A percentile compares a stretch with the other conserved stretches of the same genome.
These are phyloP conservation scores for Venusia cambrica DNA, from an alignment of 2,888 invertebrate species.

Conservation along the genomic window DNA sequence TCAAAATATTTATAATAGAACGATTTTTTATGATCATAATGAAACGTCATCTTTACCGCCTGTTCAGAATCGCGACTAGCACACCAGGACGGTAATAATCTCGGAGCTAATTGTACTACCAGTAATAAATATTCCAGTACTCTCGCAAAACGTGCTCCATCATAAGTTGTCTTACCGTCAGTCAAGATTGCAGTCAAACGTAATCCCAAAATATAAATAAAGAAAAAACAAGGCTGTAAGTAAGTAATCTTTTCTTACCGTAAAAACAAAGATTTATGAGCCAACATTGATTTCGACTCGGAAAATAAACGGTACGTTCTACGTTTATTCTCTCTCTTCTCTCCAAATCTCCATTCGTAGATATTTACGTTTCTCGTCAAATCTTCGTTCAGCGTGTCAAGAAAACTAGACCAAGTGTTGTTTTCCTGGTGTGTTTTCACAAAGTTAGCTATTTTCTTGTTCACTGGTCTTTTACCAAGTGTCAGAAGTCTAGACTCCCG, in stretches of 20 bases:
- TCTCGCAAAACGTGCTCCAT: no score
- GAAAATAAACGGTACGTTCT: slow-evolving; percentile 42
- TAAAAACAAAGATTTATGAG: slow-evolving; percentile 20
- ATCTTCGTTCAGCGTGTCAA: slow-evolving; percentile 61
- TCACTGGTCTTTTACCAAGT: slow-evolving; percentile 57
- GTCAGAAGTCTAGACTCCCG: slow-evolving; percentile 57
- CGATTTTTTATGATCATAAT: no score
- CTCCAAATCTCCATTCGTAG: slow-evolving; percentile 42
- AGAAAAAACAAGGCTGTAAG: no score
- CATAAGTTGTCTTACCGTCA: no score
- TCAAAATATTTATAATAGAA: no score
- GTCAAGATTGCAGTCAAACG: no score
- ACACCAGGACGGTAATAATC: no score
- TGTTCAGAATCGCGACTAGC: no score
- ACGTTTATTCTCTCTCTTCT: slow-evolving; percentile 26
- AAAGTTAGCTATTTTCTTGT: slow-evolving; percentile 62
- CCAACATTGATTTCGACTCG: slow-evolving; percentile 34
- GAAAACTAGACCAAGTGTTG: slow-evolving; percentile 50
- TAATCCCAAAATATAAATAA: no score
- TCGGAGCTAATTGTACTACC: no score
- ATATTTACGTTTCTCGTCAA: slow-evolving; percentile 61
- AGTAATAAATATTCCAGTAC: no score
- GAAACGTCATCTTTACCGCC: no score
- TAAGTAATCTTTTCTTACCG: slow-evolving; percentile 40
- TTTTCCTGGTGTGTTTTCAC: slow-evolving; percentile 49